A percentile compares a stretch with the other conserved stretches of the same genome.
These are phyloP conservation scores for Coluber constrictor DNA, from an alignment of 2,797 vertebrate genomes.

Conservation along the genomic window DNA sequence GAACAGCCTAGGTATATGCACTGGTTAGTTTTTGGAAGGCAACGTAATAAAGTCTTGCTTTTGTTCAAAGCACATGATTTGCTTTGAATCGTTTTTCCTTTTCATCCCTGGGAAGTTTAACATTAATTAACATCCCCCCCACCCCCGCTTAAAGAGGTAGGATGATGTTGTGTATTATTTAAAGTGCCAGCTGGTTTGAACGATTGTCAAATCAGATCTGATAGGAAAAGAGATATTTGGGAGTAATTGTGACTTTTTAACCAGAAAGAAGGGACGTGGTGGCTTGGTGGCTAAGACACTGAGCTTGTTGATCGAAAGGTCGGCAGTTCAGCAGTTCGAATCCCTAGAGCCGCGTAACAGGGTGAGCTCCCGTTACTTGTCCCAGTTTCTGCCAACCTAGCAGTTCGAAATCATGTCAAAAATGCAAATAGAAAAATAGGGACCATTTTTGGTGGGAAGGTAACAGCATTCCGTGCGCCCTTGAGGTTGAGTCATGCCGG, in stretches of 20 bases:
- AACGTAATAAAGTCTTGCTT: neutral
- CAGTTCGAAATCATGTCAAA: no score
- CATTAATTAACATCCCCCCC: neutral
- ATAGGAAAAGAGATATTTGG: neutral
- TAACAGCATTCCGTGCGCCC: no score
- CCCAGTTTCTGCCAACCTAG: no score
- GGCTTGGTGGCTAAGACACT: no score
- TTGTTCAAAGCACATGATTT: conserved; percentile 3
- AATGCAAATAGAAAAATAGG: no score
- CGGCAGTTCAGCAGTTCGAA: no score
- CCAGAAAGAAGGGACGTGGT: no score
- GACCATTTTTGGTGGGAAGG: no score
- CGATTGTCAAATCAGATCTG: neutral
- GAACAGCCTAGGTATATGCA: neutral
- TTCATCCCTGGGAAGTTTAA: neutral
- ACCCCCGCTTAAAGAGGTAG: neutral
- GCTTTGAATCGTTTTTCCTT: neutral
- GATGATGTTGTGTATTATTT: neutral
- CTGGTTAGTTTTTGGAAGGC: neutral
- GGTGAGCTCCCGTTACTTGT: no score
- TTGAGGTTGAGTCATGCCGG: no score
- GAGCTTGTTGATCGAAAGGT: no score
- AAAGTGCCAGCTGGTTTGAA: neutral
- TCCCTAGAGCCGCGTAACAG: no score
- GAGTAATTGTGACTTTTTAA: neutral